Evolutionary conservation across 2,113 vertebrate species (phyloP), one percentile per base, ranked within the genome.

Genomic region (Rissa tridactyla): DNA sequence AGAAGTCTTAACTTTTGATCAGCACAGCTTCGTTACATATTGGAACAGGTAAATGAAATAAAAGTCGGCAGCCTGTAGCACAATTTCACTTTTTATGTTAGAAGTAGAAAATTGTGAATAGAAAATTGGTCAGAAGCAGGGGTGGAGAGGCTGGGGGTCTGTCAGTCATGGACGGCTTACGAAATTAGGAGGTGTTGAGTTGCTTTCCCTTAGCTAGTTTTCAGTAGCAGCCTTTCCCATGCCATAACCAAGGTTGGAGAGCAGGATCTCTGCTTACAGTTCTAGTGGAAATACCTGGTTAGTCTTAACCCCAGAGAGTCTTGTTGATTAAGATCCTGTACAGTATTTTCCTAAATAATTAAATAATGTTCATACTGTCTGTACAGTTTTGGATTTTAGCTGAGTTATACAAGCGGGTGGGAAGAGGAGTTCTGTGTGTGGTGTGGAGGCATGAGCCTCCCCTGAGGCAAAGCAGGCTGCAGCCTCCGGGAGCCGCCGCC

Each of bases 401-500:
- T 58, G 46, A 34, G 15, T 79, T 86, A n/a, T 20, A 7, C 34
- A 62, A 34, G 30, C 70, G 40, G 5, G 8, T 52, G 49, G 34
- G 25, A 26, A 62, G 57, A 77, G 26, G 26, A 36, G 29, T 17
- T 84, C 20, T 70, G 46, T 85, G 69, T 22, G 26, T 16, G 1
- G 2, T 26, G 46, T 29, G 47, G 40, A 47, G 90, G 23, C 12
- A 13, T 15, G 38, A 82, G 30, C 55, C 13, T 66, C 51, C 13
- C 22, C 0, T 2, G 51, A 57, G 69, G 30, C 27, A 0, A 9
- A 47, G 62, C 57, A 38, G 46, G 46, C 6, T 60, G 11, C 21
- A 68, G 61, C 52, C 46, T 49, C 23, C 2, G 6, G 64, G 21
- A 86, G 51, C 70, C 0, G 0, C 51, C 51, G 83, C 70, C 0